Base-by-base conservation (phyloP, 2,797 vertebrate species). In the Scarus forsteni region DNA sequence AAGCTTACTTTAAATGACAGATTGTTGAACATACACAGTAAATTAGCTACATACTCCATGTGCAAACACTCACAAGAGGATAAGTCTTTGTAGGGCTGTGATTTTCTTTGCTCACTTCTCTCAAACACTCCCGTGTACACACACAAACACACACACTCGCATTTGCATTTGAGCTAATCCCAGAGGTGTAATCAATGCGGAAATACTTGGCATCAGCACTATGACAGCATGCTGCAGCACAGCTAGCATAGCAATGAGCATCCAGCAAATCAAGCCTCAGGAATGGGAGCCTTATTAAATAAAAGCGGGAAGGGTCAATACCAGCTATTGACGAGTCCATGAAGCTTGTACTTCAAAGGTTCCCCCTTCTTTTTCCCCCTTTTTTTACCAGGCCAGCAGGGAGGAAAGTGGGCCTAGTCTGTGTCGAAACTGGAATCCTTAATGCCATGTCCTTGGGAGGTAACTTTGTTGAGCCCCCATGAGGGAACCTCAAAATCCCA, bases 251-350 rank as follows among this genome's bases (percentile, higher is more conserved):
- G 89, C 86, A 89, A 92, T 90, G 91, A 88, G 84, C 42, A 67
- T 55, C 60, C 70, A 60, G 83, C 77, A 90, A 91, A 88, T 85
- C 86, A 77, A 81, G 79, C 81, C 79, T 65, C 38, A 73, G 77
- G 82, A 93, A 90, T 77, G 79, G 75, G 85, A 92, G 88, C 85
- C 72, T 86, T 93, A 91, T 94, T 94, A 92, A 94, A 95, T 94
- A 94, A 94, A 93, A 94, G 83, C 78, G 74, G 86, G 80, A 90
- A 87, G 75, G 91, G 85, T 95, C 92, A 94, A 95, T 95, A 92
- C 70, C 77, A 78, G 85, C 85, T 92, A 94, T 91, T 69, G 88
- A 94, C 76, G 43, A 90, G 84, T 87, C 84, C 68, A 76, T 91
- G 89, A 85, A 92, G 76, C 72, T 60, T 62, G 60, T 62, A 81